Base-by-base conservation (phyloP, 2,888 invertebrate genomes). In the Hypercompe scribonia region DNA sequence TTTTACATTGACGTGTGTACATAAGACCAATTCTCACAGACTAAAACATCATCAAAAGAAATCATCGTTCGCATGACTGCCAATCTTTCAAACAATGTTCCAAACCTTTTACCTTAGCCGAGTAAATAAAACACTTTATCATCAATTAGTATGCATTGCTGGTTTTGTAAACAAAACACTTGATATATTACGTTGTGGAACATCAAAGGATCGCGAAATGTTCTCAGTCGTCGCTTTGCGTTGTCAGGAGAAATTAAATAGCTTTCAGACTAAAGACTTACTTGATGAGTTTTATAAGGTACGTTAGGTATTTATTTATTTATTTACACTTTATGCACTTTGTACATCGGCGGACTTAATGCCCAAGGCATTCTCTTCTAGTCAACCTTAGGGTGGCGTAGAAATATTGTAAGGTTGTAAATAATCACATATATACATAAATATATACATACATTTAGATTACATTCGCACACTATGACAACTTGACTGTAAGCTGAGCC, bases 201-300 rank as follows among this genome's bases (percentile, higher is more conserved):
- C 84, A 82, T 88, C 88, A 88, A 88, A 88, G 88, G 79, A 77
- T 81, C 78, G 76, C 81, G 74, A 87, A 85, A 84, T 84, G 85
- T 80, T 81, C 73, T 86, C 89, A 76, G 76, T 88, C 88, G 81
- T 82, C 88, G 81, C 85, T 74, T 71, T 74, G 68, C 85, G 74
- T 71, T 74, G 68, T 74, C 69, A 74, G 77, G 34, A 42, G 50
- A 69, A 31, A 69, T 70, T 61, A 73, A 63, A 64, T 58, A 15
- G 34, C 33, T 71, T 71, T 70, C 61, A 76, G 65, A 71, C 33
- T 65, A 65, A 46, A 34, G 65, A 46, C 28, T 50, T 33, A 58
- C 66, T 11, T 58, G 64, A 31, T 50, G 31, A 58, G 61, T 66
- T 50, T 50, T 4, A 54, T 33, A 7, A n/a, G 24, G n/a, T 54